Base-by-base conservation (phyloP, 1,140 invertebrate genomes). In the Pectinophora gossypiella region DNA sequence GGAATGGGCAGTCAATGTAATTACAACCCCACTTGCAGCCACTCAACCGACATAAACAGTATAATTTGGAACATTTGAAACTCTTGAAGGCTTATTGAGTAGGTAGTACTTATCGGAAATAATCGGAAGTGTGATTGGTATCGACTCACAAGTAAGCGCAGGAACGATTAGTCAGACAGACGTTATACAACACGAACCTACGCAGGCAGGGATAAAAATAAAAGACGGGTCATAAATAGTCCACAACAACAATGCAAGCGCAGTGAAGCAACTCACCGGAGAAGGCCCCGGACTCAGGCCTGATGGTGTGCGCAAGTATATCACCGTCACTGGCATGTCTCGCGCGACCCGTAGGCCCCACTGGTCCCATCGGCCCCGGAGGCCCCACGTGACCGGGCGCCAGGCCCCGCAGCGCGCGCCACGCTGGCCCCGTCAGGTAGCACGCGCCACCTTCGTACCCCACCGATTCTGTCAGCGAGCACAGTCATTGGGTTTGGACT, bases 251-350 rank as follows among this genome's bases (percentile, higher is more conserved):
- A n/a, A n/a, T n/a, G n/a, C n/a, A n/a, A n/a, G n/a, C n/a, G n/a
- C n/a, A n/a, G 1, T 32, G 2, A 9, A 32, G 27, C 27, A 32
- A 15, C 43, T 61, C 44, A 85, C 81, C 81, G 32, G 81, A 85
- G 43, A 85, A 72, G 0, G 81, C 81, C 3, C 66, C 76, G 2
- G 81, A 85, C 47, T 81, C 73, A 6, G 81, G 81, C 0, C 81
- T 53, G 1, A 48, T 35, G 4, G 66, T 58, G 3, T 75, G 68
- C 15, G 72, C 73, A 9, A 85, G 62, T 23, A 79, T 77, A 53
- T 83, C 79, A 0, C 79, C 79, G 51, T 77, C 79, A 36, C 76
- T 80, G 61, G 76, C 76, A 47, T 77, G 76, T 0, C 78, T 56
- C 1, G 64, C 64, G 36, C 73, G 63, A 12, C 35, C 43, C 7